Base-by-base conservation (phyloP, 1,140 invertebrate genomes). In the Colletes latitarsis region DNA sequence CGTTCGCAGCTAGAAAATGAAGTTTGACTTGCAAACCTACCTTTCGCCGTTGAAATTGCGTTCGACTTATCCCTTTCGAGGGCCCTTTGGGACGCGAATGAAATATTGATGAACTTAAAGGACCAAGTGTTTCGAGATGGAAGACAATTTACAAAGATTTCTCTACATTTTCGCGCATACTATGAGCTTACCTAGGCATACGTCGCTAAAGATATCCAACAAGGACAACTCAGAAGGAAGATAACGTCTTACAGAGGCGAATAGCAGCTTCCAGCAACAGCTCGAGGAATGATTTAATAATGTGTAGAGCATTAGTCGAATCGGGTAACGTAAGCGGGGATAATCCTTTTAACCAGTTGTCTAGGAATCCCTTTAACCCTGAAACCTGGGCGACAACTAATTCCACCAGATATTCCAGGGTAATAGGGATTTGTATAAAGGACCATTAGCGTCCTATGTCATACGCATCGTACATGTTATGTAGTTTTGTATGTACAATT, bases 341-440 rank as follows among this genome's bases (percentile, higher is more conserved):
- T 91, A 91, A 91, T 91, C 90, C 90, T 88, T 91, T 91, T 91
- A 91, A 91, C 90, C 89, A 91, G 90, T 91, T 91, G 90, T 91
- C 90, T 91, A 78, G 89, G 85, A 90, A 90, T 89, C 90, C 90
- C 89, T 91, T 90, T 90, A 91, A 90, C 89, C 89, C 81, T 82
- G 82, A 77, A 88, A 90, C 89, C 83, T 80, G 73, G 86, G 88
- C 82, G 89, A 91, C 89, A 91, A 90, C 90, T 91, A 91, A 91
- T 91, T 91, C 89, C 76, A 62, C 69, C 81, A 88, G 90, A 91
- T 90, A 91, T 90, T 88, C 85, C 88, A 74, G 84, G 72, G 63
- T 77, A 77, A 67, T 60, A 63, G 62, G 69, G 60, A 71, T 72
- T 74, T 73, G 46, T 43, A 64, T 73, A 49, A 66, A 66, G 77